Evolutionary conservation across 2,113 vertebrate genomes (phyloP).

Genomic region (Thalassarche chlororhynchos): DNA sequence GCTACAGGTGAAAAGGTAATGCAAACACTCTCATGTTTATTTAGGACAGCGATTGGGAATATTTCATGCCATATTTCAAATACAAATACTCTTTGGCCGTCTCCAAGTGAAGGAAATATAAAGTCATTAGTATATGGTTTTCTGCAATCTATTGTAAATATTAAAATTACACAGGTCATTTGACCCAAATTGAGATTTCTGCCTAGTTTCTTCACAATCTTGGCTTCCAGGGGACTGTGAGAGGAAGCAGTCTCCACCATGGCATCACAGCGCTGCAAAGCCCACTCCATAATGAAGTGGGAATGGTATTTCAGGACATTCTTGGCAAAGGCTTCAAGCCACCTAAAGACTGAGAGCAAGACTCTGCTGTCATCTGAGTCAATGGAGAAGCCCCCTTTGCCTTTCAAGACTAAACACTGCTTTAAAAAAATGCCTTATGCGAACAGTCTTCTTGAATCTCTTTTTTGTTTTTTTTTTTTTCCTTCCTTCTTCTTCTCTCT

Average conservation of each 20-base stretch:
- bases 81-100: constrained; percentile 44
- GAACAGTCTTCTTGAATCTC: background rate
- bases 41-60: constrained; percentile 61
- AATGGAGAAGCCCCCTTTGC: background rate
- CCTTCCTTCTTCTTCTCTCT: no score
- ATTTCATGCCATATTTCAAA: constrained; percentile 65
- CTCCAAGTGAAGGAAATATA: constrained; percentile 50
- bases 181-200: constrained; percentile 77
- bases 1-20: constrained; percentile 67
- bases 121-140: constrained; percentile 70
- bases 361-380: background rate
- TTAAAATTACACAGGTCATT: constrained; percentile 81
- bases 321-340: constrained; percentile 11
- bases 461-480: background rate
- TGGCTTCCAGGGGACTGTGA: constrained; percentile 45
- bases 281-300: background rate
- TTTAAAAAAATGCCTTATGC: background rate
- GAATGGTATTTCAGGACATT: background rate
- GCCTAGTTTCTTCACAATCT: constrained; percentile 61
- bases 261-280: constrained; percentile 6
- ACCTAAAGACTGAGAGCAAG: background rate
- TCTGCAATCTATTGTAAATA: constrained; percentile 75
- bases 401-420: background rate
- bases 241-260: constrained; percentile 3
- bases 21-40: constrained; percentile 42